Evolutionary conservation across 2,888 invertebrate genomes (phyloP).

Genomic region (Eretmocerus hayati): DNA sequence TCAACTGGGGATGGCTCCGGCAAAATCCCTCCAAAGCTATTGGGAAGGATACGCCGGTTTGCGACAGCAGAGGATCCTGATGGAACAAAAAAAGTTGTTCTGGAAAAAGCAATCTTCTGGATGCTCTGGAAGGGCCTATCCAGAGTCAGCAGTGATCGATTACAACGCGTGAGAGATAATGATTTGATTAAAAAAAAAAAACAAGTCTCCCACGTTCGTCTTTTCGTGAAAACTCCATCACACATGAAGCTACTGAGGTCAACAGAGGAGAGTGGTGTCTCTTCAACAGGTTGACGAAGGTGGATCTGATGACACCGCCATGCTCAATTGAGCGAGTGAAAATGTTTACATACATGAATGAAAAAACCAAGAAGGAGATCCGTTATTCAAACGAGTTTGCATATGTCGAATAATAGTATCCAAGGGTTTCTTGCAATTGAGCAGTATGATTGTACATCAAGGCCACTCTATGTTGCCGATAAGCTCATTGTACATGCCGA

Average conservation of each 20-base stretch:
- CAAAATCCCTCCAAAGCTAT: too few species aligned
- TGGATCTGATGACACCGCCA: neutral
- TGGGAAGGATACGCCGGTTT: conserved; percentile 8
- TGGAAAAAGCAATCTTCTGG: too few species aligned
- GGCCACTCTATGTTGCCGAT: too few species aligned
- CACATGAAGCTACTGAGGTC: conserved; percentile 9
- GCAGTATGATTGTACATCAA: too few species aligned
- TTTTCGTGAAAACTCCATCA: neutral
- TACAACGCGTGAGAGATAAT: too few species aligned
- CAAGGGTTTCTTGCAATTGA: too few species aligned
- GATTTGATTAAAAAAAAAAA: conserved; percentile 7
- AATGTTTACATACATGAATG: conserved; percentile 12
- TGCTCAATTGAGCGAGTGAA: conserved; percentile 18
- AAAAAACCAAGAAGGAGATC: conserved; percentile 11
- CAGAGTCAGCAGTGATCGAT: conserved; percentile 16
- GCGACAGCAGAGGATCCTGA: too few species aligned
- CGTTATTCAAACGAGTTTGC: conserved; percentile 8
- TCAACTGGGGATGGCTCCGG: too few species aligned
- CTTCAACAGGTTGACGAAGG: too few species aligned
- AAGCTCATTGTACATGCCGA: too few species aligned
- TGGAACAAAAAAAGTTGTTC: too few species aligned
- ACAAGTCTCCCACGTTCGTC: neutral
- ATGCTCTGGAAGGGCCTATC: neutral
- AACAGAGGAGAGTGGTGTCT: conserved; percentile 19
- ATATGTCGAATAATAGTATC: too few species aligned